Conservation (phyloP, 2,113 vertebrate genomes). For the Sorex araneus region DNA sequence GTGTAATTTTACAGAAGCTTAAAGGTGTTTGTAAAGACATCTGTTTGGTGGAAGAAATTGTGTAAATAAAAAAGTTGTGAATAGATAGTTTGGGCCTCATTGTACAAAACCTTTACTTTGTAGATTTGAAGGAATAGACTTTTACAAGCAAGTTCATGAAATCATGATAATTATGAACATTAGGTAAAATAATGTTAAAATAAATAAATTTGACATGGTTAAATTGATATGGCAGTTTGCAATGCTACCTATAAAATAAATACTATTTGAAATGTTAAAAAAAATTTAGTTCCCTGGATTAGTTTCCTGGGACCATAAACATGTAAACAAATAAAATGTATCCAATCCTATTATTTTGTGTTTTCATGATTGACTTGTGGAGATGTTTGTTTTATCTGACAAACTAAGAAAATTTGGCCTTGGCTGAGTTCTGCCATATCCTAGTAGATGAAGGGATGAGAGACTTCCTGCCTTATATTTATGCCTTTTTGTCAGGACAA, state of each 20-base stretch:
- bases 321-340: background rate
- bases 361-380: conserved; percentile 82
- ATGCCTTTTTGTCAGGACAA: conserved; percentile 36
- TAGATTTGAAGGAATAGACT: conserved; percentile 91
- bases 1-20: conserved; percentile 83
- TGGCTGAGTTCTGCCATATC: conserved; percentile 83
- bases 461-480: conserved; percentile 45
- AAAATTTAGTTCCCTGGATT: background rate
- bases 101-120: conserved; percentile 90
- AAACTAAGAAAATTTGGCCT: conserved; percentile 69
- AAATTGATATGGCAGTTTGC: conserved; percentile 55
- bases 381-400: conserved; percentile 70
- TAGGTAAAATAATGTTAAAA: conserved; percentile 94
- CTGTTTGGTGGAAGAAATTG: conserved; percentile 82
- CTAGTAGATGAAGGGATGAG: conserved; percentile 67
- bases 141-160: conserved; percentile 90
- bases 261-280: background rate
- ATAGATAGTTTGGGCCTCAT: conserved; percentile 87
- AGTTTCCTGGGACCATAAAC: no score
- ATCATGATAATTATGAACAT: conserved; percentile 91
- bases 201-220: conserved; percentile 95
- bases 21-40: conserved; percentile 83
- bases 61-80: conserved; percentile 85
- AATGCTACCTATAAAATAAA: background rate
- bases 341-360: conserved; percentile 79